phyloP scores from a whole-genome alignment of 2,888 invertebrate species.

The Volucella inanis region DNA sequence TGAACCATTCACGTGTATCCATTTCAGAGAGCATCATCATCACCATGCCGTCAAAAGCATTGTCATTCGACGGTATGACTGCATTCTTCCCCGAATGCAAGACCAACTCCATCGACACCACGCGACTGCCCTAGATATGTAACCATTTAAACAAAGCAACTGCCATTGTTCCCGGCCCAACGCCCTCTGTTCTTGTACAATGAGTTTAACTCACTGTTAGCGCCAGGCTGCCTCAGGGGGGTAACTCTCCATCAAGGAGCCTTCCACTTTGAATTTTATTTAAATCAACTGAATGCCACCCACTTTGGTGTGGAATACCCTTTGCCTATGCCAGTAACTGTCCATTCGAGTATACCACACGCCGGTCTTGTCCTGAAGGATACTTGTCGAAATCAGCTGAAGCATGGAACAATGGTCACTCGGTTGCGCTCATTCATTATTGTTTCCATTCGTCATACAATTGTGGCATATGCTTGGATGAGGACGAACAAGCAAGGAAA shows the following conservation, averaged over 20 bases:
- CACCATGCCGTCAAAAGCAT: constrained; percentile 31
- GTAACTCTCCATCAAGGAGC: constrained; percentile 64
- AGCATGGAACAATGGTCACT: constrained; percentile 69
- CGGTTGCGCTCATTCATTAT: constrained; percentile 58
- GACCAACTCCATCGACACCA: constrained; percentile 28
- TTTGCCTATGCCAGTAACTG: constrained; percentile 30
- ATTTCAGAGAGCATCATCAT: constrained; percentile 43
- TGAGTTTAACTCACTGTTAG: constrained; percentile 53
- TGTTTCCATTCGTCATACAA: constrained; percentile 70
- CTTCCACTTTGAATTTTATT: constrained; percentile 72
- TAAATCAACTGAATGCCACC: constrained; percentile 68
- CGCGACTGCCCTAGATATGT: constrained; percentile 32
- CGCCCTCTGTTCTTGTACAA: not conserved
- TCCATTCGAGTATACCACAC: constrained; percentile 30
- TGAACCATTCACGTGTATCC: constrained; percentile 50
- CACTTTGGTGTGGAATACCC: constrained; percentile 50
- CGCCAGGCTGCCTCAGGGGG: constrained; percentile 38
- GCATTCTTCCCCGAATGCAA: constrained; percentile 17
- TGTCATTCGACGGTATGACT: constrained; percentile 22
- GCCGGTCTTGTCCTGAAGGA: constrained; percentile 30
- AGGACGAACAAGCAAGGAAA: constrained; percentile 11
- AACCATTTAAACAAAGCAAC: constrained; percentile 44
- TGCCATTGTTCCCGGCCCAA: not conserved
- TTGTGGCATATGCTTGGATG: constrained; percentile 48
- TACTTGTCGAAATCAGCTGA: constrained; percentile 69